A percentile compares a stretch with the other conserved stretches of the same genome.
phyloP scores from a whole-genome alignment of 2,888 invertebrate genomes.

The Xestia sexstrigata region DNA sequence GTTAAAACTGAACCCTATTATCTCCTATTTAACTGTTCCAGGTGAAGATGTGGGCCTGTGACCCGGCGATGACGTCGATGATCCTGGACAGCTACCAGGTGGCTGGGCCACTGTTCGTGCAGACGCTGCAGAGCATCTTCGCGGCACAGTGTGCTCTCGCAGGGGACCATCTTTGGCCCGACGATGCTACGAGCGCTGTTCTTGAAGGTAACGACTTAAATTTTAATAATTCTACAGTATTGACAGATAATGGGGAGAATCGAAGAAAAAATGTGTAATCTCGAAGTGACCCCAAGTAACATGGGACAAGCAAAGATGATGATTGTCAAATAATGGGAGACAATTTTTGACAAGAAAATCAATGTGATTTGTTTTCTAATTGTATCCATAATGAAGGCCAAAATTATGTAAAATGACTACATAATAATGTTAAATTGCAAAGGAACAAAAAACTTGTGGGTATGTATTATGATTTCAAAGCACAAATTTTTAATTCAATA shows the following conservation, averaged over 20 bases:
- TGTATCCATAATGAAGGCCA: not conserved
- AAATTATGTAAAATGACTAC: not conserved
- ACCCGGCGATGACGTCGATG: conserved; percentile 70
- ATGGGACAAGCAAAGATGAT: not conserved
- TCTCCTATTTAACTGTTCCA: conserved; percentile 25
- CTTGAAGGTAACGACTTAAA: conserved; percentile 66
- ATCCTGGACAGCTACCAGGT: conserved; percentile 76
- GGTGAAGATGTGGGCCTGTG: conserved; percentile 74
- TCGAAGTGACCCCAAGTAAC: no score
- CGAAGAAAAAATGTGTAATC: not conserved
- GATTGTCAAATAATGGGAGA: not conserved
- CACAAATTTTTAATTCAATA: not conserved
- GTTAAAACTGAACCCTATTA: not conserved
- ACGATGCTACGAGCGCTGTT: conserved; percentile 83
- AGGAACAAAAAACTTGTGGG: not conserved
- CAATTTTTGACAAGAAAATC: not conserved
- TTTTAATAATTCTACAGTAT: not conserved
- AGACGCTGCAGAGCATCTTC: conserved; percentile 90
- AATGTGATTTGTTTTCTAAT: conserved; percentile 32
- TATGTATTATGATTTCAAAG: not conserved
- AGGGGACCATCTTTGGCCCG: conserved; percentile 85
- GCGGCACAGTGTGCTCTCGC: conserved; percentile 89
- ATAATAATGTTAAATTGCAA: not conserved
- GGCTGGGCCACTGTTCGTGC: conserved; percentile 87
- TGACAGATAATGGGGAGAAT: not conserved